Evolutionary conservation across 2,888 invertebrate genomes (phyloP).

Genomic region (Macrophya alboannulata): DNA sequence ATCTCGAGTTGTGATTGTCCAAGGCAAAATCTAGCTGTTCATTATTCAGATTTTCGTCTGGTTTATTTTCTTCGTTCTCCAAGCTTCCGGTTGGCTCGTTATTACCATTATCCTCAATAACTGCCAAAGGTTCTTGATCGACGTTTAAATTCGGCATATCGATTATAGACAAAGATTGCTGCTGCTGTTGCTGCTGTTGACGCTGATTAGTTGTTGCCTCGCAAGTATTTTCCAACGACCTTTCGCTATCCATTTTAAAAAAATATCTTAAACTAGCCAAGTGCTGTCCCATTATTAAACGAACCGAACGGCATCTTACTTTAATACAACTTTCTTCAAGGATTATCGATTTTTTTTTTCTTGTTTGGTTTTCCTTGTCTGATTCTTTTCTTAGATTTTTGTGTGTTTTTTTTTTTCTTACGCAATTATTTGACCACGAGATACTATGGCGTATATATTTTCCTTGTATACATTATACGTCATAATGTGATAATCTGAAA

Average conservation of each 20-base stretch:
- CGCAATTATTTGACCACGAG: conserved; percentile 14
- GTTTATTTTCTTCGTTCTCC: conserved; percentile 70
- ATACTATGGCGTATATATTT: background rate
- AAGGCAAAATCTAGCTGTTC: conserved; percentile 73
- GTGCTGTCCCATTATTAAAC: conserved; percentile 78
- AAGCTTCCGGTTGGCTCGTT: conserved; percentile 70
- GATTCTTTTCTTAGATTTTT: background rate
- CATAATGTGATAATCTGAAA: background rate
- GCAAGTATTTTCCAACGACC: conserved; percentile 69
- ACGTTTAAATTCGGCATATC: conserved; percentile 70
- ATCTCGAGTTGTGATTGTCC: conserved; percentile 78
- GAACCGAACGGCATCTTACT: conserved; percentile 74
- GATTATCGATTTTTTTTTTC: conserved; percentile 56
- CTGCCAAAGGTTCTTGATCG: conserved; percentile 64
- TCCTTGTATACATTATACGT: background rate
- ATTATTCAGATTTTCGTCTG: conserved; percentile 73
- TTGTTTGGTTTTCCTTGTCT: background rate
- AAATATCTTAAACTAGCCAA: conserved; percentile 79
- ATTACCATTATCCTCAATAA: conserved; percentile 75
- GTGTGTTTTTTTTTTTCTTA: background rate
- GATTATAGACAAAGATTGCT: conserved; percentile 58
- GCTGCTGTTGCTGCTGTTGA: conserved; percentile 50
- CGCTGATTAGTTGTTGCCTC: conserved; percentile 62
- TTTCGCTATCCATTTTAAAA: conserved; percentile 77
- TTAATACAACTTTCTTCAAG: background rate